Evolutionary conservation across 2,797 vertebrate species (phyloP), one percentile per base, ranked within the genome.

Genomic region (Neoniphon sammara): DNA sequence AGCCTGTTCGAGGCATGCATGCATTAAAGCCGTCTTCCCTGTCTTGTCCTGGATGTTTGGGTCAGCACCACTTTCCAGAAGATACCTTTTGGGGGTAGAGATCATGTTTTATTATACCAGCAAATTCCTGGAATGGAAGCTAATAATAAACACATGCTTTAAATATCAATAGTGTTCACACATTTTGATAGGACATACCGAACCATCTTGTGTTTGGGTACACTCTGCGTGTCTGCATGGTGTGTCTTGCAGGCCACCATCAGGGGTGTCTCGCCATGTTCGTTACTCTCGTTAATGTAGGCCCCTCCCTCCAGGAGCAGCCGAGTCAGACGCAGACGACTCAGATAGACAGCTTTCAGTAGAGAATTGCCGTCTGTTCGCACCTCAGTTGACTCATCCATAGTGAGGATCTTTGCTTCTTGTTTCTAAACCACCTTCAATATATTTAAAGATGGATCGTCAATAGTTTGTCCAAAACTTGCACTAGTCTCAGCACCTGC

Each of bases 21-120:
- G 96, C 93, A 98, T 97, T 85, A 98, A 60, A 0, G 97, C 96
- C 0, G 96, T 97, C 88, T 95, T 96, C 0, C 97, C 97, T 0
- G 87, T 92, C 73, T 96, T 97, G 90, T 97, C 97, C 82, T 97
- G 97, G 67, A 97, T 97, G 88, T 98, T 97, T 0, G 97, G 96
- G 75, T 98, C 96, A 0, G 97, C 97, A 1, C 94, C 95, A 36
- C 94, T 96, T 84, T 98, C 96, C 59, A 98, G 88, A 42, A 98
- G 94, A 81, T 97, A 93, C 95, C 86, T 93, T 93, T 81, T 91
- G 94, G 67, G 92, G 94, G 6, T 89, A 58, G 60, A 66, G 14
- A 75, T 52, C n/a, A 49, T 5, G 69, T 12, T 27, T 56, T 55
- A 67, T 3, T 56, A 49, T 1, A 34, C 90, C 0, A 96, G 88